A percentile compares a stretch with the other conserved stretches of the same genome.
phyloP scores from a whole-genome alignment of 2,113 vertebrate genomes.

The Podocnemis expansa region DNA sequence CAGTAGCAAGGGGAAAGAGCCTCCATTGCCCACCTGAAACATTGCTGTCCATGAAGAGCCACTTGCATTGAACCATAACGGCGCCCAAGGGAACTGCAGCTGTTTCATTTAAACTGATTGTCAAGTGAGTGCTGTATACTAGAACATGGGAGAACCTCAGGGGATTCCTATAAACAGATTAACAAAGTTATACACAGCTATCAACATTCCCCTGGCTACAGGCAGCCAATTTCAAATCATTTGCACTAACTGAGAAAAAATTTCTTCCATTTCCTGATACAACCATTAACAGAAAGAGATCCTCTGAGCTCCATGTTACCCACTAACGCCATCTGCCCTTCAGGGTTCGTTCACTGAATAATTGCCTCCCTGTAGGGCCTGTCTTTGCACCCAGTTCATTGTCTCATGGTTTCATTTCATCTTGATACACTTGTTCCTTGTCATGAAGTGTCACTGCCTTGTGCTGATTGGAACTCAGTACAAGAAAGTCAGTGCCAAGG shows the following conservation, averaged over 20 bases:
- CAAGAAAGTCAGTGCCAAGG: neutral
- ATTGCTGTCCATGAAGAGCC: neutral
- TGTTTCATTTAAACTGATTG: neutral
- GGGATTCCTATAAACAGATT: neutral
- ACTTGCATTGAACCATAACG: neutral
- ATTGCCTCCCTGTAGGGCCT: neutral
- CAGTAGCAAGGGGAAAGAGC: neutral
- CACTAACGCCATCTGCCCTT: neutral
- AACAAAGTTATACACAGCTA: neutral
- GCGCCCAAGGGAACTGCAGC: neutral
- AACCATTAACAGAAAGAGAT: neutral
- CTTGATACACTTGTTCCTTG: conserved; percentile 19
- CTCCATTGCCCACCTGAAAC: neutral
- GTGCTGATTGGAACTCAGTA: neutral
- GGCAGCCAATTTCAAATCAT: conserved; percentile 17
- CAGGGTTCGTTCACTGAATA: neutral
- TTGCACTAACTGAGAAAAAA: conserved; percentile 5
- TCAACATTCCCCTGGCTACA: neutral
- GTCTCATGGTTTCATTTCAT: conserved; percentile 10
- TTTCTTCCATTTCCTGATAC: conserved; percentile 6
- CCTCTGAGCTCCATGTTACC: neutral
- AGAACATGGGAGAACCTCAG: neutral
- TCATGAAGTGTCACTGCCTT: neutral
- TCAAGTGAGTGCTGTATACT: neutral
- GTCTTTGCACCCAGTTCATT: neutral